Evolutionary conservation across 2,113 vertebrate species (phyloP), one percentile per base, ranked within the genome.

Genomic region (Pomatorhinus ruficollis): DNA sequence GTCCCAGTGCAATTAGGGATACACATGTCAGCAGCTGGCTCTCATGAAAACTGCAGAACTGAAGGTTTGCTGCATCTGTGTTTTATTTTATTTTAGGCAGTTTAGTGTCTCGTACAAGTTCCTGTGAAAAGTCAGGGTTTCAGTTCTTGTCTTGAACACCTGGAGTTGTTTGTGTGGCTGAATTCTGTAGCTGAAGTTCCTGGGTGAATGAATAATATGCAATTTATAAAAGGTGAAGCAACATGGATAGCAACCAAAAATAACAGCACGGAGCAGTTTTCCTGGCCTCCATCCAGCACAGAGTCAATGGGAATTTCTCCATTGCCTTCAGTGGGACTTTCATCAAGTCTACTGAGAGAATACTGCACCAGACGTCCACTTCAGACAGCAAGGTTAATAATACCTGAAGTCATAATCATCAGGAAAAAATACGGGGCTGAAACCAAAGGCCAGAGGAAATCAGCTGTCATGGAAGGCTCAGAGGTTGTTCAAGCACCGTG

Each of bases 141-240:
- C 79, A 42, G 25, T 80, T 75, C 63, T 81, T 84, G 65, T 79
- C 53, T 12, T 30, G 76, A 68, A 88, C 86, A 91, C 82, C 64
- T 93, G 95, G 79, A 88, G 25, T 44, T 92, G 59, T 79, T 88
- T 61, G 30, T 88, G 78, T 75, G 64, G 35, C 35, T 56, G 52
- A 60, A 66, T 66, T 75, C 71, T 91, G n/a, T 66, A 72, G 66
- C 8, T 77, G 16, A 60, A 77, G 82, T 86, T 97, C 85, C 83
- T 90, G 79, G 64, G 90, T 90, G 92, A 83, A 78, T 84, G 68
- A 92, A 90, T 81, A 94, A 94, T 59, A 35, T 4, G 14, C 39
- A 40, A 5, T 71, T 94, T 94, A 93, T 95, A 87, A 89, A 81
- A 92, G 83, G 96, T 92, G 90, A 94, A 92, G 60, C 60, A 88